Base-by-base conservation (phyloP, 2,113 vertebrate species). In the Ancistrus triradiatus region DNA sequence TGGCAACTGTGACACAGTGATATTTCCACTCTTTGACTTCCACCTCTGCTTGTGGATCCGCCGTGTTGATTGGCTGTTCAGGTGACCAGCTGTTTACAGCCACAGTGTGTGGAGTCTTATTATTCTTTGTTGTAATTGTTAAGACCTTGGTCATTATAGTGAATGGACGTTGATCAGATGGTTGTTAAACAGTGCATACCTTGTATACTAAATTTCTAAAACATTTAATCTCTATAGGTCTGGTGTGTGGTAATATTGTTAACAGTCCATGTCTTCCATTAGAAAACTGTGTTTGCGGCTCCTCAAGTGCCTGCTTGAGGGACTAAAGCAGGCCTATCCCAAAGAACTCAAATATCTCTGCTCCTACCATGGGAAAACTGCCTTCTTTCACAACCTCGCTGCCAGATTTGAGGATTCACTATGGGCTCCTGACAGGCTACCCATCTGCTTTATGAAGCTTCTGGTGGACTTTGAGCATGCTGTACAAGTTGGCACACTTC, bases 321-420 rank as follows among this genome's bases (percentile, higher is more conserved):
- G 77, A 19, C 72, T 87, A 52, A 85, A 85, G 74, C 33, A 40
- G 7, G 70, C 55, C 5, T 78, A 78, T 61, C 80, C 81, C 5
- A 33, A 73, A 48, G 74, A 85, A 18, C 69, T 86, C 63, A 44
- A 66, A 0, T 38, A 19, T 4, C 75, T 87, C 31, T 84, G 74
- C 56, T 81, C 81, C 1, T 86, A 85, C 56, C 84, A 85, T 10
- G 77, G 72, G 9, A 84, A 84, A 73, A 88, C 82, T 0, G 52
- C 61, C 46, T 86, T 86, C 77, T 77, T 88, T 55, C 81, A 84
- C 68, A 73, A 63, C 0, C 73, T 87, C 3, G 77, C 71, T 42
- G 24, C n/a, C 9, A 76, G 77, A 67, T 74, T 25, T 19, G 18
- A 58, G 0, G 78, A 85, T 19, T 44, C 77, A 2, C 14, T 55